Conservation (phyloP, 2,797 vertebrate genomes). For the Peromyscus aztecus region DNA sequence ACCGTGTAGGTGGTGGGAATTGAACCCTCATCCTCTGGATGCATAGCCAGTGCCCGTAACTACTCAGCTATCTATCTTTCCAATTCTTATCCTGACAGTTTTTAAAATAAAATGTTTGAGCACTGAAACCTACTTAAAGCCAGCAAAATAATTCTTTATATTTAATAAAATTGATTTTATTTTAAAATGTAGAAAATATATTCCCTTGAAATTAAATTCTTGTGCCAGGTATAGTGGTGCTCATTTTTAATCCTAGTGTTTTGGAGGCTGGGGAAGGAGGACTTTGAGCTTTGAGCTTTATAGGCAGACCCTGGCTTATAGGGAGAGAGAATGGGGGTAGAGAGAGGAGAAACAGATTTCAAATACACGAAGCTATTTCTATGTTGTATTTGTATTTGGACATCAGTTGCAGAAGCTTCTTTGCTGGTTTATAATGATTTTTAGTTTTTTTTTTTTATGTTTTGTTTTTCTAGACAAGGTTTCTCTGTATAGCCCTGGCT, state of each 20-base stretch:
- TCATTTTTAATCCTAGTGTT: background rate
- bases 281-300: background rate
- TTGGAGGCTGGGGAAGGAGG: background rate
- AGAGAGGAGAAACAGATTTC: background rate
- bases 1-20: background rate
- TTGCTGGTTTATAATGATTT: background rate
- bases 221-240: background rate
- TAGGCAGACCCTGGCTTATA: background rate
- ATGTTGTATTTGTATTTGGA: background rate
- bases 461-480: background rate
- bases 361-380: conserved; percentile 57
- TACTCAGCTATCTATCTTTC: background rate
- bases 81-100: background rate
- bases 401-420: conserved; percentile 16
- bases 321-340: background rate
- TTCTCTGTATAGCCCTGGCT: background rate
- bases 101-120: background rate
- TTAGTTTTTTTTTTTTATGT: background rate
- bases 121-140: background rate
- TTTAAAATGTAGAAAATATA: background rate
- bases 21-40: background rate
- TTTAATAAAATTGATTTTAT: conserved; percentile 51
- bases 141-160: conserved; percentile 16
- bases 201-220: conserved; percentile 29
- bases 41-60: background rate